Conservation (phyloP, 2,888 invertebrate genomes). For the Junonia oenone region DNA sequence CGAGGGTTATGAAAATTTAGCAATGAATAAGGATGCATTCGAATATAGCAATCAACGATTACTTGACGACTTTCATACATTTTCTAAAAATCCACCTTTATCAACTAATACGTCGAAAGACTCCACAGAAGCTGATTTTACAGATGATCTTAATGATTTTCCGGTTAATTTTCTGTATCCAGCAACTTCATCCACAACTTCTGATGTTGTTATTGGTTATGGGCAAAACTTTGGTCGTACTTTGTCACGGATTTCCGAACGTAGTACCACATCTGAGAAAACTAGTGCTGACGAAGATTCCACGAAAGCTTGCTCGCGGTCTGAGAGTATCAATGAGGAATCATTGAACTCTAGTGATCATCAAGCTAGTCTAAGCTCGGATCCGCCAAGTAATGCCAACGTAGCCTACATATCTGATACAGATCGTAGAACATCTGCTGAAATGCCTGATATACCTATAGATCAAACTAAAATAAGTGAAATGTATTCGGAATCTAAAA, state of each 20-base stretch:
- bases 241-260: conserved; percentile 91
- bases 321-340: conserved; percentile 91
- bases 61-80: conserved; percentile 72
- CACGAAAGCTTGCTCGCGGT: conserved; percentile 90
- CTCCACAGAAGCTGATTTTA: conserved; percentile 82
- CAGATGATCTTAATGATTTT: conserved; percentile 88
- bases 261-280: conserved; percentile 93
- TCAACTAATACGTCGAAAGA: conserved; percentile 74
- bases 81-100: conserved; percentile 70
- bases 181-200: conserved; percentile 79
- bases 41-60: conserved; percentile 67
- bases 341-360: conserved; percentile 91
- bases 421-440: conserved; percentile 89
- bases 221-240: conserved; percentile 88
- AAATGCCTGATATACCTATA: conserved; percentile 91
- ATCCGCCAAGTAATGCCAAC: conserved; percentile 87
- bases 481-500: conserved; percentile 77
- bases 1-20: conserved; percentile 80
- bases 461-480: conserved; percentile 82
- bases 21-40: conserved; percentile 67
- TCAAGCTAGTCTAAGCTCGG: conserved; percentile 91
- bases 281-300: conserved; percentile 92
- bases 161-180: conserved; percentile 88
- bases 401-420: conserved; percentile 88
- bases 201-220: conserved; percentile 85